Base-by-base conservation (phyloP, 2,113 vertebrate species). In the Puma concolor region DNA sequence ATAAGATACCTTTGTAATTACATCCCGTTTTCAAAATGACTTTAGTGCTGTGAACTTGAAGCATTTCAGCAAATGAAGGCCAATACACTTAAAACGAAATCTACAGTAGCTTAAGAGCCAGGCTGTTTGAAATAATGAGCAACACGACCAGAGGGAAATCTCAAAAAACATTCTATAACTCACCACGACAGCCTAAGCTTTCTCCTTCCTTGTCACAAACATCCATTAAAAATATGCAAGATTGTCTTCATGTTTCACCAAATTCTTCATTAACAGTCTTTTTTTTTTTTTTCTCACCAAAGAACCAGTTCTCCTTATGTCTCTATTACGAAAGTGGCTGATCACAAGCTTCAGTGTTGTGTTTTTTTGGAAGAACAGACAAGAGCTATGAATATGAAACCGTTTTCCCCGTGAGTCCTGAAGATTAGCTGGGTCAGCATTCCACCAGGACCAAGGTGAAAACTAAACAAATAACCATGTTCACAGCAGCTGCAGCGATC, bases 1-100 rank as follows among this genome's bases (percentile, higher is more conserved):
- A 99, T 98, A 99, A 99, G 99, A 98, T 99, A 99, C 98, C 98
- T 98, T 99, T 98, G 98, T 99, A 99, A 99, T 99, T 99, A 99
- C 99, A 99, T 98, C 96, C 98, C 9, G 96, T 98, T 98, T 98
- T 98, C 98, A 98, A 98, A 99, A 99, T 92, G 97, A 99, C 98
- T 98, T 96, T 96, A 98, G 98, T 82, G 25, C 98, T 11, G 96
- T 99, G 99, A 99, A 99, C 99, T 99, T 92, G 88, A 98, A 98
- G 98, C 99, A 99, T 99, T 99, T 98, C 98, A 83, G 98, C 98
- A 99, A 99, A 99, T 99, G 99, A 99, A 99, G 99, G 99, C 99
- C 99, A 99, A 97, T 82, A 96, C 98, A 98, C 98, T 99, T 99
- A 99, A 99, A 99, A 98, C 33, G 95, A 96, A 98, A 98, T 98